phyloP scores from a whole-genome alignment of 2,797 vertebrate species.

The Cygnus olor region DNA sequence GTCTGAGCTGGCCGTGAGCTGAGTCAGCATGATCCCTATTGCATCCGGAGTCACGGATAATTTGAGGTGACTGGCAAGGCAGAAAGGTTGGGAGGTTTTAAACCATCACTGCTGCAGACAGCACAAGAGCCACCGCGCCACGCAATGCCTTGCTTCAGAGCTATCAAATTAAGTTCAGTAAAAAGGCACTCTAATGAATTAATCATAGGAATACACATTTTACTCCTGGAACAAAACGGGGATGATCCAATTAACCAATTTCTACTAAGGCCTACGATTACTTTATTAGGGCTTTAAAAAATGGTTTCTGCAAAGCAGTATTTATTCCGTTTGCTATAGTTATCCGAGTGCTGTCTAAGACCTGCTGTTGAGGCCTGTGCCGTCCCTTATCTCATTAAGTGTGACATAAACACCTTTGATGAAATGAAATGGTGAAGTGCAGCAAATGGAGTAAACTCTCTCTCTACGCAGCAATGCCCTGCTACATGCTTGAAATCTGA shows the following conservation, averaged over 20 bases:
- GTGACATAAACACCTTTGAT: slow-evolving; percentile 73
- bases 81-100: not conserved
- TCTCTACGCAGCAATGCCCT: slow-evolving; percentile 42
- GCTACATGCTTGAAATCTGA: slow-evolving; percentile 58
- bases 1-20: not conserved
- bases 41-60: not conserved
- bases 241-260: slow-evolving; percentile 45
- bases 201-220: slow-evolving; percentile 44
- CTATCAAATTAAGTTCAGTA: slow-evolving; percentile 48
- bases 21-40: not conserved
- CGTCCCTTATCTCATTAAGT: slow-evolving; percentile 73
- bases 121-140: not conserved
- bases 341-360: slow-evolving; percentile 58
- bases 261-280: slow-evolving; percentile 23
- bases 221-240: slow-evolving; percentile 14
- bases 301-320: slow-evolving; percentile 39
- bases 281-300: slow-evolving; percentile 50
- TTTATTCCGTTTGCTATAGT: slow-evolving; percentile 59
- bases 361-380: slow-evolving; percentile 5
- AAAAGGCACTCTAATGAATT: slow-evolving; percentile 54
- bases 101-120: not conserved
- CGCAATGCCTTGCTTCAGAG: not conserved
- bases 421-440: slow-evolving; percentile 71
- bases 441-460: slow-evolving; percentile 42
- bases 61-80: not conserved